These are phyloP conservation scores for Balaenoptera acutorostrata DNA, from an alignment of 2,113 vertebrate genomes.

Conservation along the genomic window DNA sequence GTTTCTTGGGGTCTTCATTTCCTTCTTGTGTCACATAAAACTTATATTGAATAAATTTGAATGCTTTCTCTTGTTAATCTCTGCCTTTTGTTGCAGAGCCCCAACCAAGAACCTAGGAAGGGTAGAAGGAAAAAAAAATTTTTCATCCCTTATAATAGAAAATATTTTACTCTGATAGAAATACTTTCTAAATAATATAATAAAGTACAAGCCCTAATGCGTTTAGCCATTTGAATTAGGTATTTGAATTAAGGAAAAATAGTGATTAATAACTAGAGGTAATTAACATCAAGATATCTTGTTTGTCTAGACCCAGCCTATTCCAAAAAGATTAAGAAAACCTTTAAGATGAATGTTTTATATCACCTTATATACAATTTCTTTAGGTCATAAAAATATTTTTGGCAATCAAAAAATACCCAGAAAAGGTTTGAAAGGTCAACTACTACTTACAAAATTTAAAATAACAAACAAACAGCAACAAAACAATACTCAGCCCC, in stretches of 20 bases:
- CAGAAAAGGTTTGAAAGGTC: not conserved
- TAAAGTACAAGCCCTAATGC: not conserved
- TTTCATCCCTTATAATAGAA: not conserved
- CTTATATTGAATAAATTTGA: not conserved
- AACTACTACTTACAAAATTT: not conserved
- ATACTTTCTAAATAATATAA: conserved; percentile 28
- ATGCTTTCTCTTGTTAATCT: not conserved
- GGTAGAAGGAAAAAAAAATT: not conserved
- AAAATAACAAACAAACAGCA: not conserved
- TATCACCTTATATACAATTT: not conserved
- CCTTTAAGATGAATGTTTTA: not conserved
- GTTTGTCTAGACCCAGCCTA: not conserved
- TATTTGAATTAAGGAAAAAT: not conserved
- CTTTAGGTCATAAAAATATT: not conserved
- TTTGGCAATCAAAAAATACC: not conserved
- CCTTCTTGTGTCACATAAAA: not conserved
- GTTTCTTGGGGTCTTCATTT: not conserved
- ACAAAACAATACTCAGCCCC: not conserved
- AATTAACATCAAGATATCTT: not conserved
- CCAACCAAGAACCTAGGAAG: not conserved
- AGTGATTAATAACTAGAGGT: not conserved
- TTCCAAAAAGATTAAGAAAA: conserved; percentile 22
- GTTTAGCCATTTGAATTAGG: not conserved
- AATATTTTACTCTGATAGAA: conserved; percentile 25
- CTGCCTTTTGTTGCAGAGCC: not conserved